A percentile compares a stretch with the other conserved stretches of the same genome.
Evolutionary conservation across 2,888 invertebrate species (phyloP).

Genomic region (Tipula helvola): DNA sequence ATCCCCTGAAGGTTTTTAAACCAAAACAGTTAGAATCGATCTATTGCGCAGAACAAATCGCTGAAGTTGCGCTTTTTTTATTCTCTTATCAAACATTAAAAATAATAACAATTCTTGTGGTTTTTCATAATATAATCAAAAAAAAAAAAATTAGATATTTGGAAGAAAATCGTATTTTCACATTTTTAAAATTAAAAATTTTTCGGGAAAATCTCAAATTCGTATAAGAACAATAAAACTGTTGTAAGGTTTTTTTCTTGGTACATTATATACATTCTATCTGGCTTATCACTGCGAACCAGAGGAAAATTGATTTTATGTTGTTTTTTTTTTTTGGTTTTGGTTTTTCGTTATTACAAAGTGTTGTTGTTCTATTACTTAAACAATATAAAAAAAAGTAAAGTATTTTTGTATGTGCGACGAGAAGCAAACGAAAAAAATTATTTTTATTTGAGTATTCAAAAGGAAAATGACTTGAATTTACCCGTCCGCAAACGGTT

Average conservation of each 20-base stretch:
- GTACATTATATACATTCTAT: not conserved
- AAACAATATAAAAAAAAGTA: too few species aligned
- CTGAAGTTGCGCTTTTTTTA: constrained; percentile 19
- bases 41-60: constrained; percentile 24
- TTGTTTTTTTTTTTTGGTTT: not conserved
- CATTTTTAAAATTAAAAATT: not conserved
- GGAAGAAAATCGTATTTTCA: not conserved
- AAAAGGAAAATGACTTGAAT: not conserved
- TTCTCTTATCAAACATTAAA: not conserved
- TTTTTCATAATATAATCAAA: not conserved
- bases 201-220: not conserved
- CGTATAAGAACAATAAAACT: not conserved
- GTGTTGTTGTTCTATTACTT: not conserved
- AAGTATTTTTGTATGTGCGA: not conserved
- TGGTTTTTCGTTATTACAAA: not conserved
- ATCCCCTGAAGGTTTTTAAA: constrained; percentile 29
- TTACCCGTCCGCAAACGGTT: not conserved
- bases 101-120: not conserved
- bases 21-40: constrained; percentile 23
- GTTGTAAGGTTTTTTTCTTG: not conserved
- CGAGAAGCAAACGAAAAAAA: not conserved
- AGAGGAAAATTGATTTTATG: not conserved
- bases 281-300: not conserved
- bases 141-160: not conserved
- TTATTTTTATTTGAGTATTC: not conserved